These are phyloP conservation scores for Hylomyscus alleni DNA, from an alignment of 2,797 vertebrate genomes.

Conservation along the genomic window DNA sequence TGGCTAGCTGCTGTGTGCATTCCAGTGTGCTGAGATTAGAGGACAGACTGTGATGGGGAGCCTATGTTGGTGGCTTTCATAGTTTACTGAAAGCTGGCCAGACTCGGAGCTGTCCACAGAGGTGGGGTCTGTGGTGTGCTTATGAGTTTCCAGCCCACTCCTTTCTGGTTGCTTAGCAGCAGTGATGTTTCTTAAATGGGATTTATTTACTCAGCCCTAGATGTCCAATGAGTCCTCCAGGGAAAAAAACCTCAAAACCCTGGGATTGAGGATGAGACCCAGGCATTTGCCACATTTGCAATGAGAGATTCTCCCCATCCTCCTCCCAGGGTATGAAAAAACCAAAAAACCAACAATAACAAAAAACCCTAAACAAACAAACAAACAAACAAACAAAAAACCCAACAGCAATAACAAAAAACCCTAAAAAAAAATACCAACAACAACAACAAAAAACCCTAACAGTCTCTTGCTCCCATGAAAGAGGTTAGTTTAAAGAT, in stretches of 20 bases:
- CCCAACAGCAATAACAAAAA: no score
- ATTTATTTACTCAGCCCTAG: neutral
- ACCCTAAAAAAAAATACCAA: neutral
- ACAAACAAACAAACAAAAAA: no score
- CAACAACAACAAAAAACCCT: neutral
- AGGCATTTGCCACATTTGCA: neutral
- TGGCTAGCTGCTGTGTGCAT: neutral
- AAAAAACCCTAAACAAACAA: no score
- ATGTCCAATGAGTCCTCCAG: neutral
- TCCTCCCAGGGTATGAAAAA: neutral
- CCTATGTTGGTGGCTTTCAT: neutral
- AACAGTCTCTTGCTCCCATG: neutral
- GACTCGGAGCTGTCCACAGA: neutral
- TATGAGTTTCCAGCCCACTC: neutral
- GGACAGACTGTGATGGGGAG: neutral
- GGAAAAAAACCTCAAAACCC: neutral
- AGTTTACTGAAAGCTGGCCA: neutral
- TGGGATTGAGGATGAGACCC: neutral
- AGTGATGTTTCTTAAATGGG: neutral
- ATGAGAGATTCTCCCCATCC: neutral
- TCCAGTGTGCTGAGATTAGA: neutral
- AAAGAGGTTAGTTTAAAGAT: neutral
- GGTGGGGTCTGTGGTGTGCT: neutral
- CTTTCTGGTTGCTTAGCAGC: neutral
- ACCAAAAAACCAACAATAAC: neutral